phyloP scores from a whole-genome alignment of 1,140 invertebrate species.

The Formica exsecta region DNA sequence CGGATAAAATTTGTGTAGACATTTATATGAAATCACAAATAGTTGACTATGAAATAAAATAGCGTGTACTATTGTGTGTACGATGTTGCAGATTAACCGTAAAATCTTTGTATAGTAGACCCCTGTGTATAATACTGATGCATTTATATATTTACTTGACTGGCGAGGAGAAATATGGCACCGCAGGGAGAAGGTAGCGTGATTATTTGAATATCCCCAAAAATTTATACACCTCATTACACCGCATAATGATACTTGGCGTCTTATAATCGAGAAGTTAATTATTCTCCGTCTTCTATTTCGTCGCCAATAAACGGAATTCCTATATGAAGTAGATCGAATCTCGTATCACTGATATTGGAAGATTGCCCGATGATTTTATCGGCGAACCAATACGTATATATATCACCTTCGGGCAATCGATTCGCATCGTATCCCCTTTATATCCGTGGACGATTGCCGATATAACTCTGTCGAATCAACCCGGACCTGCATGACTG shows the following conservation, averaged over 20 bases:
- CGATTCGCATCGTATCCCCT: slow-evolving; percentile 27
- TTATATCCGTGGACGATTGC: slow-evolving; percentile 50
- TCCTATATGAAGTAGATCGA: background rate
- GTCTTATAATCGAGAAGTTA: slow-evolving; percentile 6
- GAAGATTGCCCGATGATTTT: slow-evolving; percentile 53
- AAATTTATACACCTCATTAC: slow-evolving; percentile 39
- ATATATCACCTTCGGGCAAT: slow-evolving; percentile 9
- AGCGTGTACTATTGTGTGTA: slow-evolving; percentile 13
- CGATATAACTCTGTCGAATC: slow-evolving; percentile 34
- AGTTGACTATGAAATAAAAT: slow-evolving; percentile 48
- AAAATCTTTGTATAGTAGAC: slow-evolving; percentile 41
- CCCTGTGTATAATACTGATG: slow-evolving; percentile 55
- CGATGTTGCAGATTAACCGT: slow-evolving; percentile 46
- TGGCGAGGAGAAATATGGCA: slow-evolving; percentile 40
- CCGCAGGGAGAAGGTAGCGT: slow-evolving; percentile 43
- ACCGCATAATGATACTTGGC: slow-evolving; percentile 19
- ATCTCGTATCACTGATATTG: slow-evolving; percentile 41
- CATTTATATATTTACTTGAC: slow-evolving; percentile 58
- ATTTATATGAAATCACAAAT: slow-evolving; percentile 32
- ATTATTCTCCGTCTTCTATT: background rate
- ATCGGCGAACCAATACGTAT: slow-evolving; percentile 32
- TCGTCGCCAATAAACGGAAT: background rate
- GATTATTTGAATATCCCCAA: slow-evolving; percentile 56
- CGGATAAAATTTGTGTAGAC: slow-evolving; percentile 9
- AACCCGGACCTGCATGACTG: slow-evolving; percentile 21